Conservation (phyloP, 2,113 vertebrate genomes). For the Daphoenositta chrysoptera region DNA sequence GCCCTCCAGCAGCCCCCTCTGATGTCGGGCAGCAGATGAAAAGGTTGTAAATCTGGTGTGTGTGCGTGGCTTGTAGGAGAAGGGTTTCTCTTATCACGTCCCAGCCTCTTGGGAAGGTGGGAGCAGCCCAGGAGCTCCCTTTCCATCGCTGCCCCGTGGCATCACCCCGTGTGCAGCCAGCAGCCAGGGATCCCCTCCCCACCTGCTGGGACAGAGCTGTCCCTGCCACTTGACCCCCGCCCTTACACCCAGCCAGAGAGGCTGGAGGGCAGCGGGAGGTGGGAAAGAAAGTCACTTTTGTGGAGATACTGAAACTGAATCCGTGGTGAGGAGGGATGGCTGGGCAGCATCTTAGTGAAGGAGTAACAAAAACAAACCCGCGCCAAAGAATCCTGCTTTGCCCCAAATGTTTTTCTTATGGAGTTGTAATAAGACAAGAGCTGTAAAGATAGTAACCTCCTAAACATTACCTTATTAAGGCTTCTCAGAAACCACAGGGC, state of each 20-base stretch:
- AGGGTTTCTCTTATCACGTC: neutral
- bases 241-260: neutral
- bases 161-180: rapidly evolving
- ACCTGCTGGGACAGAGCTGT: neutral
- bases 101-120: neutral
- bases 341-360: neutral
- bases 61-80: neutral
- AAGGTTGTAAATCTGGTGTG: neutral
- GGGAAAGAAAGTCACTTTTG: neutral
- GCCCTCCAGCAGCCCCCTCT: neutral
- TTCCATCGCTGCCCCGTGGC: neutral
- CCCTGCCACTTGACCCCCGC: rapidly evolving
- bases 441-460: conserved; percentile 74
- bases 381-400: conserved; percentile 56
- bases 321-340: neutral
- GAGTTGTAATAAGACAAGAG: conserved; percentile 68
- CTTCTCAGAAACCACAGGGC: conserved; percentile 78
- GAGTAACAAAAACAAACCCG: conserved; percentile 35
- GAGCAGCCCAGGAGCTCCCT: neutral
- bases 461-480: conserved; percentile 88
- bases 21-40: neutral
- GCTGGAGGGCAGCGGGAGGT: neutral
- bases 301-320: neutral
- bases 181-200: neutral
- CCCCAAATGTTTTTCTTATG: conserved; percentile 72